Percentiles rank a stretch among this genome's conserved stretches.
phyloP scores from a whole-genome alignment of 2,113 vertebrate genomes.

The Bubalus kerabau region DNA sequence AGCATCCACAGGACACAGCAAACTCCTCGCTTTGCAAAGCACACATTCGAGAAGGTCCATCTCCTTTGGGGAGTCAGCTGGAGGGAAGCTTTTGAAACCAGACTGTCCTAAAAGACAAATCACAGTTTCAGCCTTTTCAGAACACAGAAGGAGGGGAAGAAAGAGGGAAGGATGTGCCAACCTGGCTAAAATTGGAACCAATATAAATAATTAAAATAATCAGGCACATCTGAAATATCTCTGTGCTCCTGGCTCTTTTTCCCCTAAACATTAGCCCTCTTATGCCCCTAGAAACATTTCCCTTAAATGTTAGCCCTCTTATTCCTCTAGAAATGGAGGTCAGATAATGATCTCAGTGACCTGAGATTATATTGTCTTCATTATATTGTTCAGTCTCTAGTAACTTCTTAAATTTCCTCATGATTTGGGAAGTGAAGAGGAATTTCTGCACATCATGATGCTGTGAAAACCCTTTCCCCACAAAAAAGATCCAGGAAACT shows the following conservation, averaged over 20 bases:
- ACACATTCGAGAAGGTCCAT: fast-evolving
- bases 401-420: not conserved
- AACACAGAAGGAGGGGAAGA: not conserved
- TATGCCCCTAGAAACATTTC: not conserved
- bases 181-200: not conserved
- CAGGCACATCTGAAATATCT: not conserved
- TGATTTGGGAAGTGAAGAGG: not conserved
- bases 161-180: too few relatives aligned
- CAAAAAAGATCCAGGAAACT: not conserved
- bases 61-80: not conserved
- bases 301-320: not conserved
- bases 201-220: not conserved
- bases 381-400: too few relatives aligned
- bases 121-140: not conserved
- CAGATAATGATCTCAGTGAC: not conserved
- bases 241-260: not conserved
- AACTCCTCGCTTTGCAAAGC: not conserved
- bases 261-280: not conserved
- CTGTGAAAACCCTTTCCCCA: not conserved
- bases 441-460: not conserved
- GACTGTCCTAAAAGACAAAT: not conserved
- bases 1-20: not conserved
- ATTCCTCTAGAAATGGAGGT: not conserved
- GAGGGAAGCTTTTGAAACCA: not conserved
- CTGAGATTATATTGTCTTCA: not conserved